Evolutionary conservation across 2,113 vertebrate species (phyloP), one percentile per base, ranked within the genome.

Genomic region (Barbus barbus): DNA sequence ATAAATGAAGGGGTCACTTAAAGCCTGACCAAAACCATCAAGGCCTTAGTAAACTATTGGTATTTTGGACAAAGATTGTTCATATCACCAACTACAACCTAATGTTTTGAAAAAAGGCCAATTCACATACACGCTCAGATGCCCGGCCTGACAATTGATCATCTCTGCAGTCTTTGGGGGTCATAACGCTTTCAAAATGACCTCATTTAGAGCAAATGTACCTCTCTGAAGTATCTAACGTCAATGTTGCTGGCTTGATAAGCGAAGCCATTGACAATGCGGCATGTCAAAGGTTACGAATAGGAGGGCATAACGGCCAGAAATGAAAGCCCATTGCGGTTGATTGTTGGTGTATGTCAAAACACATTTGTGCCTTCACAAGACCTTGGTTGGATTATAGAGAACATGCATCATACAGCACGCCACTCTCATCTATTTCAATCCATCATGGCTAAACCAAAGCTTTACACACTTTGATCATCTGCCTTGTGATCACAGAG

Each of bases 171-270:
- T 63, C 76, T 73, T 58, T 79, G 46, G 72, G 73, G 48, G 74
- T 83, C 69, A 38, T 83, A 88, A 87, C 75, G 18, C 38, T 86
- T 83, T 82, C 78, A 72, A 88, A 88, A 89, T 87, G 78, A 86
- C 89, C 84, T 83, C 69, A 90, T 88, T 87, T 86, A 86, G 44
- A 82, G 83, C 33, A 80, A 84, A 85, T 71, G 65, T 79, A 61
- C 78, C 84, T 85, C 61, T 78, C 77, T 83, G 84, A 76, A 81
- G 67, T 56, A 81, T 78, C 53, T 16, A 53, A 58, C 44, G 31
- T 48, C 69, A 83, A 60, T 85, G 41, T 76, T 72, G 74, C 67
- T 53, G 71, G 33, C 46, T 48, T 48, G 13, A 48, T 48, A 16
- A 48, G 46, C 4, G 14, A 84, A 67, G 74, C 69, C 28, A 65